Evolutionary conservation across 2,113 vertebrate species (phyloP).

Genomic region (Copsychus sechellarum): DNA sequence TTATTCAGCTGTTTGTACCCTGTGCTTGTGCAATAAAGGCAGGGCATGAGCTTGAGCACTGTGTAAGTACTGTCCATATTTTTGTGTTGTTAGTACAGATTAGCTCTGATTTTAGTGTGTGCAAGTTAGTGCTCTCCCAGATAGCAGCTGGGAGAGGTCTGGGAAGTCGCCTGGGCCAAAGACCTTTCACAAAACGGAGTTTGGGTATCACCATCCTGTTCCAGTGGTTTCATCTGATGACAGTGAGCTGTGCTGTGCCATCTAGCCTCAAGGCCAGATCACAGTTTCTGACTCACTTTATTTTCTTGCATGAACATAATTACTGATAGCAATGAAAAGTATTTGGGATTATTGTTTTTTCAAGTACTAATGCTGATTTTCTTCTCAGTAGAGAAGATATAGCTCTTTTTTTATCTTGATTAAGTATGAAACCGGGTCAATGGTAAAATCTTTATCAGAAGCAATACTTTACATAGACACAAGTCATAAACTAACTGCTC

Average conservation of each 20-base stretch:
- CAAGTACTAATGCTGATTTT: not conserved
- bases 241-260: not conserved
- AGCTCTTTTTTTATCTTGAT: not conserved
- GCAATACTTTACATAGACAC: not conserved
- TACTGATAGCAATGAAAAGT: not conserved
- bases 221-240: not conserved
- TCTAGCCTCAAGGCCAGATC: not conserved
- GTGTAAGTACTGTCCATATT: not conserved
- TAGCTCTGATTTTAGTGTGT: not conserved
- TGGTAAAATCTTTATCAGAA: not conserved
- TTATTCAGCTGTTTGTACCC: not conserved
- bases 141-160: not conserved
- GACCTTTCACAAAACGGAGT: not conserved
- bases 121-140: not conserved
- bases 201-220: not conserved
- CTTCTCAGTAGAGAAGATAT: not conserved
- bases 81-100: not conserved
- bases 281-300: not conserved
- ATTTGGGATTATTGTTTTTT: not conserved
- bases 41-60: not conserved
- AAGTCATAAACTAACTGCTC: not conserved
- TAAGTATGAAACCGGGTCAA: not conserved
- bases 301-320: not conserved
- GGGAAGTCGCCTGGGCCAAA: not conserved
- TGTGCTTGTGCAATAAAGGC: not conserved